Percentiles rank a stretch among this genome's conserved stretches.
Evolutionary conservation across 2,113 vertebrate genomes (phyloP).

Genomic region (Microcebus tavaratra): DNA sequence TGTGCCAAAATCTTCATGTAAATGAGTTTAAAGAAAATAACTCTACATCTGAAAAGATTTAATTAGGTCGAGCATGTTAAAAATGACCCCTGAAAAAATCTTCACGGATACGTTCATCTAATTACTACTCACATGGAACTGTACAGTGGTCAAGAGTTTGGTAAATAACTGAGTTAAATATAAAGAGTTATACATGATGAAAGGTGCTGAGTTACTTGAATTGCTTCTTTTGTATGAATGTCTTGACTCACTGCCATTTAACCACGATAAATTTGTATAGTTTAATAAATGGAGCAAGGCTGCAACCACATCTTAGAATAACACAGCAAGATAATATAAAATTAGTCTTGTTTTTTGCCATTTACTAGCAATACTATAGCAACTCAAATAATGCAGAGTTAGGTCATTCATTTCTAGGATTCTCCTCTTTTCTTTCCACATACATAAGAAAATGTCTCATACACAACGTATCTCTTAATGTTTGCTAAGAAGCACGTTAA

Average conservation of each 20-base stretch:
- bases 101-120: not conserved
- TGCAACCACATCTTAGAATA: not conserved
- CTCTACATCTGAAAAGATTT: not conserved
- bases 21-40: not conserved
- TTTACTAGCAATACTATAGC: not conserved
- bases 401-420: not conserved
- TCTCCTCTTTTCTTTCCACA: not conserved
- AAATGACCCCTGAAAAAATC: not conserved
- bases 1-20: not conserved
- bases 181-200: not conserved
- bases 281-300: constrained; percentile 36
- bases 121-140: not conserved
- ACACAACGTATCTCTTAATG: not conserved
- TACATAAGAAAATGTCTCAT: not conserved
- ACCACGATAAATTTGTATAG: not conserved
- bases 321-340: not conserved
- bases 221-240: not conserved
- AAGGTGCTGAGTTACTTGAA: not conserved
- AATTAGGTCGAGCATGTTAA: not conserved
- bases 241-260: not conserved
- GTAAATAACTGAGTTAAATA: not conserved
- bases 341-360: not conserved
- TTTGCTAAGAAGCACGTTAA: not conserved
- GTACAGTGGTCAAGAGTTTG: not conserved
- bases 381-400: not conserved